phyloP scores from a whole-genome alignment of 2,888 invertebrate genomes.

The Apocheima hispidaria region DNA sequence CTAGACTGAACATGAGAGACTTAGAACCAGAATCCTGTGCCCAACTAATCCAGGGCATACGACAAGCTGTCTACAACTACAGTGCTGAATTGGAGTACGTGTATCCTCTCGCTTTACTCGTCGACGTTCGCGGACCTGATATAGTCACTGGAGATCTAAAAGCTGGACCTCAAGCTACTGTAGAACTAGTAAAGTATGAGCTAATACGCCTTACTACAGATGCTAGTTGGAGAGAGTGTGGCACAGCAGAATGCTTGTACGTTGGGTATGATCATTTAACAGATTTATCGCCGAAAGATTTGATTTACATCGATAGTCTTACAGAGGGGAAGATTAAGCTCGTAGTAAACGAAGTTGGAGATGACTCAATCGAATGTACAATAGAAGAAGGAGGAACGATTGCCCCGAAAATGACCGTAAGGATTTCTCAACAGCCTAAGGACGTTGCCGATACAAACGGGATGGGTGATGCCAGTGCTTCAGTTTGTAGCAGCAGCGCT shows the following conservation, averaged over 20 bases:
- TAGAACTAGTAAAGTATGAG: slow-evolving; percentile 69
- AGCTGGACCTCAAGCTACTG: slow-evolving; percentile 66
- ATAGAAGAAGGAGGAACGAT: slow-evolving; percentile 84
- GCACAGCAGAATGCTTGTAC: slow-evolving; percentile 83
- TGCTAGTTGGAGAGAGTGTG: slow-evolving; percentile 81
- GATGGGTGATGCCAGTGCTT: slow-evolving; percentile 75
- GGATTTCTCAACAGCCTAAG: slow-evolving; percentile 80
- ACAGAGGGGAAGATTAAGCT: slow-evolving; percentile 71
- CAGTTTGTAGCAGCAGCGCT: slow-evolving; percentile 84
- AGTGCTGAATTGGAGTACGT: slow-evolving; percentile 79
- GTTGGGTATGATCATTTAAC: slow-evolving; percentile 83
- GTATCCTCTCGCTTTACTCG: slow-evolving; percentile 78
- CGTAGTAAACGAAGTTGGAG: slow-evolving; percentile 69
- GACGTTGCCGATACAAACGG: slow-evolving; percentile 69
- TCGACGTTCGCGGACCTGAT: slow-evolving; percentile 74
- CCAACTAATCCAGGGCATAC: slow-evolving; percentile 76
- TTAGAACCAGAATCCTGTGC: slow-evolving; percentile 75
- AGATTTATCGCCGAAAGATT: slow-evolving; percentile 80
- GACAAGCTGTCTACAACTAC: slow-evolving; percentile 80
- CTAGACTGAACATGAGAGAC: slow-evolving; percentile 75
- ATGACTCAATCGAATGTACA: slow-evolving; percentile 81
- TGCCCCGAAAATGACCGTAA: slow-evolving; percentile 81
- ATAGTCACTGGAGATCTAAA: slow-evolving; percentile 77
- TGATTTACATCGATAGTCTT: slow-evolving; percentile 78
- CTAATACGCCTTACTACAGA: slow-evolving; percentile 82